These are phyloP conservation scores for Ichneumoninae sp. DNA, from an alignment of 2,888 invertebrate genomes.

Conservation along the genomic window DNA sequence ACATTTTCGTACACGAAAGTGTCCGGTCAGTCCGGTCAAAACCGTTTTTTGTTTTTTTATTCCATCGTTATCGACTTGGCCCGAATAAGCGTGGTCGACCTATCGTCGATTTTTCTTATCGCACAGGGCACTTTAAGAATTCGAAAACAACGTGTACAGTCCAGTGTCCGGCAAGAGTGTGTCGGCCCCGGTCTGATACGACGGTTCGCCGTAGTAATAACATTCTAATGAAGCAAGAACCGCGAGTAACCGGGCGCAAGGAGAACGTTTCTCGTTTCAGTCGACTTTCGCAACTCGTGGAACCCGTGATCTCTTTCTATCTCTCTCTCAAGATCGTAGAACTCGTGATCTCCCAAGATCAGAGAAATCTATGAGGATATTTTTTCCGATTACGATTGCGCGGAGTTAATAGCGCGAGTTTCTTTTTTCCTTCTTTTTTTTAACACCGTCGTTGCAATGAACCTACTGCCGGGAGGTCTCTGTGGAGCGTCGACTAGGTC, in stretches of 20 bases:
- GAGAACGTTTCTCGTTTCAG: slow-evolving; percentile 39
- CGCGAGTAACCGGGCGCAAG: slow-evolving; percentile 23
- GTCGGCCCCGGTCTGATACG: background rate
- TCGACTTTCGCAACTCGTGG: slow-evolving; percentile 60
- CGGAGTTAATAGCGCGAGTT: too few relatives aligned
- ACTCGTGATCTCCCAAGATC: slow-evolving; percentile 76
- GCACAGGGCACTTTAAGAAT: slow-evolving; percentile 2
- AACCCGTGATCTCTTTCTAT: slow-evolving; percentile 8
- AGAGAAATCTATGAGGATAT: slow-evolving; percentile 74
- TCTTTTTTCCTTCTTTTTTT: too few relatives aligned
- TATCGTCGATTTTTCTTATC: slow-evolving; percentile 6
- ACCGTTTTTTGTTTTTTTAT: background rate
- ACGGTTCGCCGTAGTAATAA: slow-evolving; percentile 13
- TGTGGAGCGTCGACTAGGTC: background rate
- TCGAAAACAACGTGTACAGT: background rate
- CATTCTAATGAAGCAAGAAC: slow-evolving; percentile 41
- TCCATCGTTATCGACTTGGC: background rate
- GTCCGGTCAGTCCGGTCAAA: too few relatives aligned
- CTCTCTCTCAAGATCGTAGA: slow-evolving; percentile 45
- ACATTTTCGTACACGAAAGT: background rate
- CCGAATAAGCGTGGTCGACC: background rate
- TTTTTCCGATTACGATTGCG: slow-evolving; percentile 39
- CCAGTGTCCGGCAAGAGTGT: slow-evolving; percentile 7
- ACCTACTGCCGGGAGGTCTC: background rate
- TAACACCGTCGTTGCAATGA: slow-evolving; percentile 26